Evolutionary conservation across 1,140 invertebrate species (phyloP), one percentile per base, ranked within the genome.

Genomic region (Pseudomyrmex cubaensis): DNA sequence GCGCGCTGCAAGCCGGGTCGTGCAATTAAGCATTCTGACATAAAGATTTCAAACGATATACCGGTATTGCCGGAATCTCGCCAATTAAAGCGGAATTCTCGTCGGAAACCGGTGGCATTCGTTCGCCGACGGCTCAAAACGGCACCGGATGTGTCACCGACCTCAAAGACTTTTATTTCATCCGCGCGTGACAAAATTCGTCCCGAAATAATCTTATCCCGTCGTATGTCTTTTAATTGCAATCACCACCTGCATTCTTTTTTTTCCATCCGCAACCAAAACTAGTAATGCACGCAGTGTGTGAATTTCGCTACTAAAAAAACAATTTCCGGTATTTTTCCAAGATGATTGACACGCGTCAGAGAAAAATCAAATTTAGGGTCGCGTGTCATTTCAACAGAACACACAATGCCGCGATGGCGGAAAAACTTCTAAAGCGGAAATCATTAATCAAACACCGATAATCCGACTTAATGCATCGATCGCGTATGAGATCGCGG

Each of bases 41-140:
- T 69, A 74, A 80, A 85, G 59, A 73, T 78, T 82, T 82, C 83
- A 57, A 76, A 52, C 17, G 52, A 80, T 63, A 85, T 73, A 62
- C 50, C 70, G 74, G 48, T 54, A 57, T 77, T 80, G 87, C 63
- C 80, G 61, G 84, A 86, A 86, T 85, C 61, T 67, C 69, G 67
- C 82, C 85, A 89, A 85, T 89, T 89, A 89, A 84, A 87, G 69
- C 17, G 73, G 82, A 89, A 89, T 89, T 74, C 66, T 74, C 66
- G 52, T 72, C 56, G 35, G 62, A 25, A 35, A 35, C 9, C 25
- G 13, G 25, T 61, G 22, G 20, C 46, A 17, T 72, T 25, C 50
- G 57, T 57, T 82, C 22, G 46, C 17, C 59, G 52, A 73, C 13
- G 46, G 25, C 56, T 67, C 15, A 50, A 22, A 20, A 50, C 70